phyloP scores from a whole-genome alignment of 2,113 vertebrate genomes.

The Oreochromis tanganicae region DNA sequence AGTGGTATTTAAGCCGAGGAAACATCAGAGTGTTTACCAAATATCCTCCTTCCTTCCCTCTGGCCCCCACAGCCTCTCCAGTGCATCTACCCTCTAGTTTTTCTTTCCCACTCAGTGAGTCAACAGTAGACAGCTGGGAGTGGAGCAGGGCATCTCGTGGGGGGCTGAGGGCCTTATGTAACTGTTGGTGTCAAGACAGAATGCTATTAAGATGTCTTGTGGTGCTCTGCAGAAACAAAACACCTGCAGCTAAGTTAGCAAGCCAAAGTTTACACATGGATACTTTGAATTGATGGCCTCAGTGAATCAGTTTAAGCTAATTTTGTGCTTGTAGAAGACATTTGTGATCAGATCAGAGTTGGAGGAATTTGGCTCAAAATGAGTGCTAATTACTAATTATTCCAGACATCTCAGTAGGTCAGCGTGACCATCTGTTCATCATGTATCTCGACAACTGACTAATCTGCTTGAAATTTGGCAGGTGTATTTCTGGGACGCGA shows the following conservation, averaged over 20 bases:
- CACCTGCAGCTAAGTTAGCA: not conserved
- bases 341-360: not conserved
- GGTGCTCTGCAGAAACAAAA: not conserved
- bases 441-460: not conserved
- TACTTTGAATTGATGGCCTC: not conserved
- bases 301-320: not conserved
- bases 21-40: conserved; percentile 34
- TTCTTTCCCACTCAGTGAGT: conserved; percentile 33
- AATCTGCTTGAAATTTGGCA: not conserved
- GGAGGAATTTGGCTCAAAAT: not conserved
- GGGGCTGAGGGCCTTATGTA: conserved; percentile 36
- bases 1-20: not conserved
- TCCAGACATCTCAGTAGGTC: not conserved
- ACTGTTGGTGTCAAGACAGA: conserved; percentile 28
- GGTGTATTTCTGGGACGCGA: not conserved
- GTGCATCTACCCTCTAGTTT: conserved; percentile 6
- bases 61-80: not conserved
- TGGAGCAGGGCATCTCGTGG: conserved; percentile 5
- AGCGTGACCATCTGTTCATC: not conserved
- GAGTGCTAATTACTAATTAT: not conserved
- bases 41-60: conserved; percentile 2
- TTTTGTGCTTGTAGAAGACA: not conserved
- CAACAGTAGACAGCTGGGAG: conserved; percentile 43
- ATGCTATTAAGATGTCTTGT: conserved; percentile 50
- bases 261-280: not conserved